A percentile compares a stretch with the other conserved stretches of the same genome.
phyloP scores from a whole-genome alignment of 2,888 invertebrate species.

The Lithophane ornitopus region DNA sequence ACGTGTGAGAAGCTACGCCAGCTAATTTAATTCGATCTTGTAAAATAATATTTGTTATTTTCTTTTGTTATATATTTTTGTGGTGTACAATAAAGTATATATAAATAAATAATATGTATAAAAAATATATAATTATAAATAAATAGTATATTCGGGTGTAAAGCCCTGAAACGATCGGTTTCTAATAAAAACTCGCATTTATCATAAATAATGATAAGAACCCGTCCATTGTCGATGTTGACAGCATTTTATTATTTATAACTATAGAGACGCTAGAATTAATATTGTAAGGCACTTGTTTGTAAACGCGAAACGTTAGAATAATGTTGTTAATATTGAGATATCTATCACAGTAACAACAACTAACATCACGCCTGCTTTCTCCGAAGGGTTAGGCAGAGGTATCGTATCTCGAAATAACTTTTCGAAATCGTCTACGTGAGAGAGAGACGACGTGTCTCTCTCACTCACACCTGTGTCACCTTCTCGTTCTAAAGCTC shows the following conservation, averaged over 20 bases:
- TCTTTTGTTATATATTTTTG: too few relatives aligned
- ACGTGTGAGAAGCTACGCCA: background rate
- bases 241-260: constrained; percentile 17
- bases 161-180: background rate
- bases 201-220: background rate
- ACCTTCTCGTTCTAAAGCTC: background rate
- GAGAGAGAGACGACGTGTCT: background rate
- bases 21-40: background rate
- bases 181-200: constrained; percentile 19
- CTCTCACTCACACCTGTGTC: background rate
- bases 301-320: background rate
- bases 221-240: constrained; percentile 44
- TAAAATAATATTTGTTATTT: too few relatives aligned
- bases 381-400: background rate
- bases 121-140: background rate
- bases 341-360: background rate
- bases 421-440: background rate
- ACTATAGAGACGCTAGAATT: constrained; percentile 37
- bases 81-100: too few relatives aligned
- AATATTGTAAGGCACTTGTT: constrained; percentile 5
- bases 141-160: background rate
- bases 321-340: background rate
- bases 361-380: background rate
- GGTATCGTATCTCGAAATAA: background rate
- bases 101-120: constrained; percentile 24